Conservation (phyloP, 2,888 invertebrate genomes). For the Deilephila porcellus region DNA sequence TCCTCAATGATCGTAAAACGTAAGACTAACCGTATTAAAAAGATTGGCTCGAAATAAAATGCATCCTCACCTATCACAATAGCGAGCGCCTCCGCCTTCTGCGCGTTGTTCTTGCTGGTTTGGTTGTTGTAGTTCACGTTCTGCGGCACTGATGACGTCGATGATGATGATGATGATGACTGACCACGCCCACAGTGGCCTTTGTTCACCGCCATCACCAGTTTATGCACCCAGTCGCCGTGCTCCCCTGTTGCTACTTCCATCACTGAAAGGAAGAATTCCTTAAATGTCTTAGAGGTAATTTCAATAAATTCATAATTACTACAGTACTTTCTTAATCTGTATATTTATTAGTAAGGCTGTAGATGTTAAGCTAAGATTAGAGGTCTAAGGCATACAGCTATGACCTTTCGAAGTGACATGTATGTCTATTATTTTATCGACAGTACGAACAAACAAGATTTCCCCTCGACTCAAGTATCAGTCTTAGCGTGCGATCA, state of each 20-base stretch:
- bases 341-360: too few relatives aligned
- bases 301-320: too few relatives aligned
- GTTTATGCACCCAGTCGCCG: conserved; percentile 93
- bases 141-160: conserved; percentile 73
- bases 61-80: conserved; percentile 67
- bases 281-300: not conserved
- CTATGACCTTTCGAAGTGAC: too few relatives aligned
- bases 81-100: conserved; percentile 70
- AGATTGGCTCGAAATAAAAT: not conserved
- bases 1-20: too few relatives aligned
- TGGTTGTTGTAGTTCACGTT: conserved; percentile 77
- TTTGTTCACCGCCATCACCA: conserved; percentile 93
- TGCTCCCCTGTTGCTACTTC: conserved; percentile 98
- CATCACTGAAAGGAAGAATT: conserved; percentile 88
- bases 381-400: too few relatives aligned
- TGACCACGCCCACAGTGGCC: conserved; percentile 87
- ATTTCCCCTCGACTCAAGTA: too few relatives aligned
- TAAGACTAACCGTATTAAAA: too few relatives aligned
- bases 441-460: too few relatives aligned
- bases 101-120: conserved; percentile 83
- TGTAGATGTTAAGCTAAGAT: too few relatives aligned
- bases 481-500: too few relatives aligned
- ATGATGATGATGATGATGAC: conserved; percentile 66
- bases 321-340: too few relatives aligned
- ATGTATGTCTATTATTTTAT: too few relatives aligned